Base-by-base conservation (phyloP, 1,140 invertebrate genomes). In the Bombyx mori region DNA sequence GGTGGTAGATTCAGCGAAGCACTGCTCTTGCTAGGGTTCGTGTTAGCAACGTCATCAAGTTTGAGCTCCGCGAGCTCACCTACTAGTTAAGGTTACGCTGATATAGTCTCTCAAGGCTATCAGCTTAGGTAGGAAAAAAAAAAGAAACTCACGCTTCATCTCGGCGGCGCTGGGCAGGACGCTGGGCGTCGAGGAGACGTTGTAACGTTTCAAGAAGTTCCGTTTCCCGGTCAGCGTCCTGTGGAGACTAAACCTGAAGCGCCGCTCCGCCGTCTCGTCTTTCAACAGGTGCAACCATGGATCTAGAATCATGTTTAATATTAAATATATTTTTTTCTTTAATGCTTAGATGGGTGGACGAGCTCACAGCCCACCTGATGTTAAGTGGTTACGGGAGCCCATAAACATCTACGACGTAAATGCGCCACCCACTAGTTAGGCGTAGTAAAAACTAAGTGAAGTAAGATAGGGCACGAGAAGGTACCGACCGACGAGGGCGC, bases 261-360 rank as follows among this genome's bases (percentile, higher is more conserved):
- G 74, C 12, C 68, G 69, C 59, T 90, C 88, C 0, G 82, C 79
- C 52, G 69, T 66, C 10, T 75, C 66, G 62, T 90, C 89, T 43
- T 78, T 73, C 7, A 90, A 66, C n/a, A 90, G 64, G 66, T 87
- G 80, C 47, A 80, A 66, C 88, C 88, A 89, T 2, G 88, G 89
- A 71, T 90, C 88, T 89, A 61, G 50, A 79, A 71, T 10, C 18
- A 48, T 5, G 26, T 35, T 35, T 35, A 35, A 35, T 35, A 35
- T 18, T 18, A 18, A 18, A 18, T 18, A 18, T 18, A 18, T 18
- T 18, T 18, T 44, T 18, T 18, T 18, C 12, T 18, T 18, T 18
- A 18, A 18, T 1, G 12, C 12, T 18, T 18, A 18, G 12, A 18
- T 18, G 12, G 12, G 12, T 18, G 12, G 12, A 18, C 12, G 12